phyloP scores from a whole-genome alignment of 2,797 vertebrate species.

The Hemitrygon akajei region DNA sequence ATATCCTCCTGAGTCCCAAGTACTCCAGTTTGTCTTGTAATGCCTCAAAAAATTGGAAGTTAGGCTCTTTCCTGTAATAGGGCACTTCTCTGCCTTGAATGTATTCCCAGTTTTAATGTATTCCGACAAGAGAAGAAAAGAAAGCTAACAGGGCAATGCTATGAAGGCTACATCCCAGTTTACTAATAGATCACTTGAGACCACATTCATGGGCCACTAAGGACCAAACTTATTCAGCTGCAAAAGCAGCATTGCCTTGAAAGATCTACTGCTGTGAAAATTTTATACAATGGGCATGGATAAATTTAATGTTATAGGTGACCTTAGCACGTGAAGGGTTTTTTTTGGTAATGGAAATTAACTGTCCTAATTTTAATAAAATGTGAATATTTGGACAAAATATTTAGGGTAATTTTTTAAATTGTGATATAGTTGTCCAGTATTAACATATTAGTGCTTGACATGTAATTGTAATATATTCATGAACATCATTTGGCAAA shows the following conservation, averaged over 20 bases:
- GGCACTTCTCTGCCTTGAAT: constrained; percentile 57
- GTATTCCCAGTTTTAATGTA: constrained; percentile 61
- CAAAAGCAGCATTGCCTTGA: constrained; percentile 50
- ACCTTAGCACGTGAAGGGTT: not conserved
- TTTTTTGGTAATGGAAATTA: constrained; percentile 8
- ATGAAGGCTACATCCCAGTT: constrained; percentile 63
- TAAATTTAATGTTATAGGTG: constrained; percentile 49
- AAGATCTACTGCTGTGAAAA: constrained; percentile 47
- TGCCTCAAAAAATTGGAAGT: constrained; percentile 68
- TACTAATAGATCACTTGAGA: constrained; percentile 74
- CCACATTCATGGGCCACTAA: constrained; percentile 52
- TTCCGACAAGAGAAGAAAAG: constrained; percentile 57
- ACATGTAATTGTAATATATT: not conserved
- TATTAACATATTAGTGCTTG: not conserved
- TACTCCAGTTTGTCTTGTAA: constrained; percentile 62
- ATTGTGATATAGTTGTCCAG: not conserved
- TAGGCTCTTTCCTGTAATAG: constrained; percentile 63
- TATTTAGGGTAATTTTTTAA: not conserved
- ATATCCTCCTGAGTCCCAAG: constrained; percentile 64
- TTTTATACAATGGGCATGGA: constrained; percentile 49
- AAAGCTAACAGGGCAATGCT: constrained; percentile 56
- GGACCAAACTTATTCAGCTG: constrained; percentile 55
- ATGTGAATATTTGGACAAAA: not conserved
- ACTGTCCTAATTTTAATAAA: not conserved
- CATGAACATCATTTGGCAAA: not conserved